A percentile compares a stretch with the other conserved stretches of the same genome.
Conservation (phyloP, 2,888 invertebrate genomes). For the Cephus pulcher region DNA sequence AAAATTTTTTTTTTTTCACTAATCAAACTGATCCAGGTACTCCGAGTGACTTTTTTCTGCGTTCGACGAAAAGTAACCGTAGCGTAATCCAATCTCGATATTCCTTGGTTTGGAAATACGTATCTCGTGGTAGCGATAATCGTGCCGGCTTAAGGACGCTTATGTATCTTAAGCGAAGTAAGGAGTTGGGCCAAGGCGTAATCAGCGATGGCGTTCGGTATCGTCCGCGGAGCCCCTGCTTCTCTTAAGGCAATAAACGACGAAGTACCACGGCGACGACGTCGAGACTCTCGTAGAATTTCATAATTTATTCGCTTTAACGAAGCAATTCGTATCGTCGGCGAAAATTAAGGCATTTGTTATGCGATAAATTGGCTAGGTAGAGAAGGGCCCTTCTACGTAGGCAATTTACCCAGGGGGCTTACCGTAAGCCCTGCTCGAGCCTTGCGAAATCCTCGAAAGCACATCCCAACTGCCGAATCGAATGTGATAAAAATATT, state of each 20-base stretch:
- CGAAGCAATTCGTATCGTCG: slow-evolving; percentile 21
- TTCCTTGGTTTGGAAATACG: neutral
- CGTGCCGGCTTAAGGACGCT: neutral
- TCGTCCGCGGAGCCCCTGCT: neutral
- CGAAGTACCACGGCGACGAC: neutral
- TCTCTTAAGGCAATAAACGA: neutral
- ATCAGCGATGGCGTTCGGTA: neutral
- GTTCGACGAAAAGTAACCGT: neutral
- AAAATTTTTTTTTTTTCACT: neutral
- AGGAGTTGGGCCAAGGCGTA: neutral
- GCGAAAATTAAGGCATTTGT: slow-evolving; percentile 21
- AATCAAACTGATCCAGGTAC: neutral
- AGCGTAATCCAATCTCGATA: neutral
- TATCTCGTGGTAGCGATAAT: neutral
- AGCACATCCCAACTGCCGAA: slow-evolving; percentile 20
- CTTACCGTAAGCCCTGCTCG: slow-evolving; percentile 19
- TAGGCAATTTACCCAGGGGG: slow-evolving; percentile 22
- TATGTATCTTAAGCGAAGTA: neutral
- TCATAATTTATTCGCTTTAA: slow-evolving; percentile 19
- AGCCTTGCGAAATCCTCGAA: slow-evolving; percentile 18
- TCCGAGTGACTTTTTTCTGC: neutral
- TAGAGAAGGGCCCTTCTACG: slow-evolving; percentile 7
- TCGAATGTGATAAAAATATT: slow-evolving; percentile 24
- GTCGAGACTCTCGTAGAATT: neutral
- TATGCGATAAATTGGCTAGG: slow-evolving; percentile 18